Evolutionary conservation across 2,113 vertebrate species (phyloP).

Genomic region (Carassius gibelio): DNA sequence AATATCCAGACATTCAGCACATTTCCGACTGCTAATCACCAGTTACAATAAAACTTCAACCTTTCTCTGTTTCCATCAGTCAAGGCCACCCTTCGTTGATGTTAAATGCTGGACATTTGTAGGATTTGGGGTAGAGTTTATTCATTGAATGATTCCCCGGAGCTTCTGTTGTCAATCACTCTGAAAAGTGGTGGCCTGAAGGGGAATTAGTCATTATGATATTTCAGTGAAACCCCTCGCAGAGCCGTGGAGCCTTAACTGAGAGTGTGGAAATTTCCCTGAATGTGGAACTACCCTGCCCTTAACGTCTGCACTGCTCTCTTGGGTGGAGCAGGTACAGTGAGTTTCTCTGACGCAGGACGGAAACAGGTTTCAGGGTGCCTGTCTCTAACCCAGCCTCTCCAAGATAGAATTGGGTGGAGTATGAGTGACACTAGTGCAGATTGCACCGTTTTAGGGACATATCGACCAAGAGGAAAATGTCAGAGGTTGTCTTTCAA

Average conservation of each 20-base stretch:
- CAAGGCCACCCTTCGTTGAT: too few species aligned
- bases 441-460: constrained; percentile 25
- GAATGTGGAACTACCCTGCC: constrained; percentile 10
- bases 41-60: neutral
- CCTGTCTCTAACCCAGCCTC: constrained; percentile 26
- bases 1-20: neutral
- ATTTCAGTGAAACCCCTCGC: constrained; percentile 8
- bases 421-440: neutral
- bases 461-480: neutral
- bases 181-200: neutral
- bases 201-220: neutral
- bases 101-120: neutral
- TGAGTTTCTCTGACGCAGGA: constrained; percentile 60
- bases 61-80: neutral
- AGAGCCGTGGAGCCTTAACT: neutral
- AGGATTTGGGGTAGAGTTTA: neutral
- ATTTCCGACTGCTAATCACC: too few species aligned
- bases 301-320: constrained; percentile 56
- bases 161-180: neutral
- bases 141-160: neutral
- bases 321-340: constrained; percentile 60
- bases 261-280: constrained; percentile 4
- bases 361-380: constrained; percentile 65
- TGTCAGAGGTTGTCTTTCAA: neutral
- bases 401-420: constrained; percentile 1